Base-by-base conservation (phyloP, 1,140 invertebrate genomes). In the Meloidogyne hapla region DNA sequence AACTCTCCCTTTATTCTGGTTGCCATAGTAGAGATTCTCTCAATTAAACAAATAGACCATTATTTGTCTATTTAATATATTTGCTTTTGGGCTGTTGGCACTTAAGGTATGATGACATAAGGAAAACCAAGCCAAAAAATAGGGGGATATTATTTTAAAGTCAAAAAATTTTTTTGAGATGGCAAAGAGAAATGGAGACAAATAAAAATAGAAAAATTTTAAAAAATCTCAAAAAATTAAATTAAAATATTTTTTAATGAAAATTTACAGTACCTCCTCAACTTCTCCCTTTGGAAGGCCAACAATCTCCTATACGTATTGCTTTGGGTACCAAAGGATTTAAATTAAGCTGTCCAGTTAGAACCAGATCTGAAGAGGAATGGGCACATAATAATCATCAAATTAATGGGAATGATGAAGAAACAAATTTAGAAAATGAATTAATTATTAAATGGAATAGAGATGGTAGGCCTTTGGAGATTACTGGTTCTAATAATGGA, bases 381-480 rank as follows among this genome's bases (percentile, higher is more conserved):
- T 33, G 65, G 65, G 1, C 1, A 18, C 9, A 33, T 33, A 33
- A 33, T 26, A 21, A 78, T 9, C 68, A 48, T 21, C 45, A 77
- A 1, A 33, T 18, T 21, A 28, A 23, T n/a, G n/a, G n/a, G n/a
- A n/a, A n/a, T n/a, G n/a, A n/a, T 63, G 77, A 78, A 26, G 76
- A 78, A 10, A 65, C 26, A 21, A 42, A 42, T 42, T 42, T 42
- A 15, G 48, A 56, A 56, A 56, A 56, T n/a, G 48, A 56, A 56
- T 61, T 77, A 26, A 78, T 78, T 33, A 69, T 78, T 48, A 69
- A 69, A 45, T 78, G 77, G 77, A 79, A 26, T 33, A 78, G 80
- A 33, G 77, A 78, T 25, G 64, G 45, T 0, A 62, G 42, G 25
- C n/a, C 42, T 74, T n/a, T 77, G 28, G 48, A 56, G n/a, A 56